Base-by-base conservation (phyloP, 2,888 invertebrate genomes). In the Athetis lepigone region DNA sequence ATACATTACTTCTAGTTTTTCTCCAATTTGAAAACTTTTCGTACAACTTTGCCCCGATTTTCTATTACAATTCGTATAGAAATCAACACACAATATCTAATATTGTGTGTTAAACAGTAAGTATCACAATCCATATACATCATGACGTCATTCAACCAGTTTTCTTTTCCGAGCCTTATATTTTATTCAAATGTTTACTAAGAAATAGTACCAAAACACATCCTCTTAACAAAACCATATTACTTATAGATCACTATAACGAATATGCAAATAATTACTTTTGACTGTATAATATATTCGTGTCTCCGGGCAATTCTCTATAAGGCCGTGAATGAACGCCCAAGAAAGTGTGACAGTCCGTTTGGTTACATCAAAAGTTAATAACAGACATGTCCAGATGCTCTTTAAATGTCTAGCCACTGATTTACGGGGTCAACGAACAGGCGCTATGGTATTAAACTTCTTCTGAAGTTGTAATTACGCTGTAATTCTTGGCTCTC, bases 271-370 rank as follows among this genome's bases (percentile, higher is more conserved):
- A 70, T 55, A 0, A 72, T 72, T n/a, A 55, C 60, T 67, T 51
- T 50, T 37, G 36, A 55, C 59, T 66, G 36, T 33, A 47, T 60
- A 60, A 67, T 37, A 51, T 58, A 67, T 46, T 36, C 2, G 0
- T 70, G 54, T 72, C 67, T 70, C 51, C 61, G n/a, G 70, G 72
- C 70, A 37, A 19, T 49, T 51, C 25, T 51, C 50, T 40, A 58
- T 11, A 63, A 40, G 51, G 46, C 23, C 27, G 46, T 56, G 50
- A 64, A 51, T 39, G 42, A 6, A 59, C n/a, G 25, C 36, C 19
- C 25, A 54, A 50, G 58, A 69, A 58, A 73, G 58, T 69, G 58
- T 69, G 74, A 64, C 74, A 64, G 72, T 49, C 70, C 6, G n/a
- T 46, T 47, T 19, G 11, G 42, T 74, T 63, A 69, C 64, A 63